Conservation (phyloP, 2,113 vertebrate genomes). For the Spilogale gracilis region DNA sequence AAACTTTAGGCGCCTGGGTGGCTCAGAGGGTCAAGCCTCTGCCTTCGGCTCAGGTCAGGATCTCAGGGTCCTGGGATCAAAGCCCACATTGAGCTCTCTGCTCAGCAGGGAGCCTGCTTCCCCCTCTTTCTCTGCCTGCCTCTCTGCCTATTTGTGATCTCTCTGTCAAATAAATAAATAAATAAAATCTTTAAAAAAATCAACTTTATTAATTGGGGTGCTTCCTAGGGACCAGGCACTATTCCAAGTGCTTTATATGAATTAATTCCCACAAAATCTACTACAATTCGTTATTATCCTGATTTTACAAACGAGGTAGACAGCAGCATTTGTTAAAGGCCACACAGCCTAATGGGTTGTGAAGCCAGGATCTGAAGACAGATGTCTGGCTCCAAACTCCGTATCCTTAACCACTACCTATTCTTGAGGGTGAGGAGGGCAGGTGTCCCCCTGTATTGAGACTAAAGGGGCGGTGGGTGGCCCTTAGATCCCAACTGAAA, state of each 20-base stretch:
- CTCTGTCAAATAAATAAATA: too few species aligned
- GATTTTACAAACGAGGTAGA: background rate
- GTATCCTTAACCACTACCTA: background rate
- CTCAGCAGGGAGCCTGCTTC: too few species aligned
- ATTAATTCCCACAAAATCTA: background rate
- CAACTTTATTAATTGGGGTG: background rate
- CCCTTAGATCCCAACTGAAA: background rate
- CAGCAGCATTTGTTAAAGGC: background rate
- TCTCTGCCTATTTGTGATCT: too few species aligned
- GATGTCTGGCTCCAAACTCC: too few species aligned
- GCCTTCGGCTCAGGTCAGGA: too few species aligned
- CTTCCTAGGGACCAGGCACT: background rate
- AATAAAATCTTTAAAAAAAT: background rate
- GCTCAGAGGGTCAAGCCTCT: too few species aligned
- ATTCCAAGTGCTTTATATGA: background rate
- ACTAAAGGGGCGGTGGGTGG: background rate
- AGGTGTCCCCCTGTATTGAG: background rate
- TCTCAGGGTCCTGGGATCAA: too few species aligned
- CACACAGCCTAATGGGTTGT: background rate
- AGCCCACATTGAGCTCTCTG: too few species aligned
- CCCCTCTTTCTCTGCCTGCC: too few species aligned
- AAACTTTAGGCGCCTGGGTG: too few species aligned
- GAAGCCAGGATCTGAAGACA: background rate
- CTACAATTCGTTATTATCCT: background rate
- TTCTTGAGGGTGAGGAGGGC: background rate